Conservation (phyloP, 2,888 invertebrate genomes). For the Argyra leucocephala region DNA sequence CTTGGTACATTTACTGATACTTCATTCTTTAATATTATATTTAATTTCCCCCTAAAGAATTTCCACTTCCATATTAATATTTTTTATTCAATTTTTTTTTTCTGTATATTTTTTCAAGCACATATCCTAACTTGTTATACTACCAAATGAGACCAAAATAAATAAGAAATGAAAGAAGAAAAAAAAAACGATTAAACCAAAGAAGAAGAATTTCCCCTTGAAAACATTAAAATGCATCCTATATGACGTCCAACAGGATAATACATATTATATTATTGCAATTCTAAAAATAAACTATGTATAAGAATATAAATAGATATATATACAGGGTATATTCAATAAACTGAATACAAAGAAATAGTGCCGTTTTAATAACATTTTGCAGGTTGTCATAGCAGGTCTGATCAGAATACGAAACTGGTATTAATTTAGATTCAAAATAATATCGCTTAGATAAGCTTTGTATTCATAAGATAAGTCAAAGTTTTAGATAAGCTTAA, state of each 20-base stretch:
- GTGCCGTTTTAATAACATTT: no score
- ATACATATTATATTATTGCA: not conserved
- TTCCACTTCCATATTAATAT: no score
- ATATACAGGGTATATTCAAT: no score
- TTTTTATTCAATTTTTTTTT: not conserved
- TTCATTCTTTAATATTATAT: not conserved
- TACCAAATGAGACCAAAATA: not conserved
- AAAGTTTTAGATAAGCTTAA: no score
- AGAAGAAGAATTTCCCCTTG: not conserved
- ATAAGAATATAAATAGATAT: no score
- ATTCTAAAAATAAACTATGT: not conserved
- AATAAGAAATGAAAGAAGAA: not conserved
- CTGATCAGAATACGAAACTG: no score
- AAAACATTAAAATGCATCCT: conserved; percentile 2
- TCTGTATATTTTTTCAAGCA: not conserved
- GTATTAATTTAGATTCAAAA: no score
- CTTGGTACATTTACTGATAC: not conserved
- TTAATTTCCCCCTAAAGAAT: not conserved
- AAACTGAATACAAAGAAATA: no score
- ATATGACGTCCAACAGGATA: not conserved
- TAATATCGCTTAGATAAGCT: no score
- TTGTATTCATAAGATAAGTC: no score
- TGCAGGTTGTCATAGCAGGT: no score
- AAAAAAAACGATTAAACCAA: not conserved
- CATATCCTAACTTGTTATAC: not conserved